Evolutionary conservation across 2,113 vertebrate genomes (phyloP), one percentile per base, ranked within the genome.

Genomic region (Octodon degus): DNA sequence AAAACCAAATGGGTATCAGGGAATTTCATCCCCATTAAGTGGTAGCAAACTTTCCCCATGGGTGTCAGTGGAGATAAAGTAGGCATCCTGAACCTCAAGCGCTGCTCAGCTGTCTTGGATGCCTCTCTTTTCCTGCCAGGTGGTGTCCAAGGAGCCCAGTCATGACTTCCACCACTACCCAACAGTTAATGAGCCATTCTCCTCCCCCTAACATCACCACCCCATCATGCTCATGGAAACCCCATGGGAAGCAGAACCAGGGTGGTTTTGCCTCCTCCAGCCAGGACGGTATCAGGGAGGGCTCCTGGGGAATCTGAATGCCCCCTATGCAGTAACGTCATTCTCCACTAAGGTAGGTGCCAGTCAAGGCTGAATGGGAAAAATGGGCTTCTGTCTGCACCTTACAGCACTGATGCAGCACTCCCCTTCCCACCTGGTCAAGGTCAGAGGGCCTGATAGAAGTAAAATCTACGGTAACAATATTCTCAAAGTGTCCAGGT

Each of bases 401-500:
- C 20, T 19, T 7, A 60, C 14, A 25, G 8, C 6, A 17, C 20
- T 24, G 24, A 40, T 11, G 19, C 8, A n/a, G 20, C 2, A 0
- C 5, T 22, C 12, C 22, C n/a, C 11, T 53, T 70, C 32, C 30
- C 17, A 32, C 40, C 20, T 72, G 12, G 63, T 32, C 32, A 62
- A 24, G 27, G 53, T 50, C 74, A 47, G 25, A 80, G 19, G 43
- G 65, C 13, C 11, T 43, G 37, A 76, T 7, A 76, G 65, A 82
- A 76, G 40, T 70, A 58, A 96, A 60, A 89, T n/a, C 37, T 53
- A 76, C 63, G 74, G 19, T 68, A 77, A 79, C 16, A 55, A 70
- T 65, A 27, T 74, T 70, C 25, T n/a, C 34, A 22, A 87, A 91
- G 79, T 58, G 55, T 72, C 62, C 90, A 93, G 8, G 22, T 68